Conservation (phyloP, 2,113 vertebrate genomes). For the Edolisoma coerulescens region DNA sequence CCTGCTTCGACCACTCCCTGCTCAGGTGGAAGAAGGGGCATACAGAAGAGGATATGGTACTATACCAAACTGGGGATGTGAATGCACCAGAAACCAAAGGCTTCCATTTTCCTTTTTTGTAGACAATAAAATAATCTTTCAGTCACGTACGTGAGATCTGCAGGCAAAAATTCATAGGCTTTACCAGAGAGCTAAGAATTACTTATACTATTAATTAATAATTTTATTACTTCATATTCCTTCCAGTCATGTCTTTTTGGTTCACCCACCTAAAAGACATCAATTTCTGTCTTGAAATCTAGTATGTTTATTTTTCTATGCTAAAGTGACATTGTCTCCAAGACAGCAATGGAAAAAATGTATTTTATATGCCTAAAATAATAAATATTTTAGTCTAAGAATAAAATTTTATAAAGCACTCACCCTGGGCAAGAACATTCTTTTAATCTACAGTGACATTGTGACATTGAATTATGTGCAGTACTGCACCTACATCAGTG, state of each 20-base stretch:
- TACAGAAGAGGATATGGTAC: not conserved
- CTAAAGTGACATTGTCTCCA: not conserved
- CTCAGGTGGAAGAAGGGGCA: not conserved
- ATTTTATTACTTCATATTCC: not conserved
- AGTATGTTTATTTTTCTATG: not conserved
- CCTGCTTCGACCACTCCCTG: not conserved
- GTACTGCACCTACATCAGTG: slow-evolving; percentile 34
- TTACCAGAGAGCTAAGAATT: not conserved
- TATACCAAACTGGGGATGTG: not conserved
- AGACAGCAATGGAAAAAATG: not conserved
- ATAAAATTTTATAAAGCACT: slow-evolving; percentile 6
- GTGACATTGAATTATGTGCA: slow-evolving; percentile 62
- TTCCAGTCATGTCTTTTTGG: not conserved
- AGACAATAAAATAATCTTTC: not conserved
- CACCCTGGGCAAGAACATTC: not conserved
- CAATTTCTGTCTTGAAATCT: not conserved
- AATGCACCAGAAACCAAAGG: not conserved
- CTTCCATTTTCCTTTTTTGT: not conserved
- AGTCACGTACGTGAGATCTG: not conserved
- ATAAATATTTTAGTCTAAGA: slow-evolving; percentile 6
- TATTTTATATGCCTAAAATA: not conserved
- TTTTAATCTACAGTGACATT: slow-evolving; percentile 64
- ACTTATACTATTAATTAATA: not conserved
- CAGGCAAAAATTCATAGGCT: not conserved
- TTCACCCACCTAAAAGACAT: not conserved